Conservation (phyloP, 2,113 vertebrate species). For the Columba janthina region DNA sequence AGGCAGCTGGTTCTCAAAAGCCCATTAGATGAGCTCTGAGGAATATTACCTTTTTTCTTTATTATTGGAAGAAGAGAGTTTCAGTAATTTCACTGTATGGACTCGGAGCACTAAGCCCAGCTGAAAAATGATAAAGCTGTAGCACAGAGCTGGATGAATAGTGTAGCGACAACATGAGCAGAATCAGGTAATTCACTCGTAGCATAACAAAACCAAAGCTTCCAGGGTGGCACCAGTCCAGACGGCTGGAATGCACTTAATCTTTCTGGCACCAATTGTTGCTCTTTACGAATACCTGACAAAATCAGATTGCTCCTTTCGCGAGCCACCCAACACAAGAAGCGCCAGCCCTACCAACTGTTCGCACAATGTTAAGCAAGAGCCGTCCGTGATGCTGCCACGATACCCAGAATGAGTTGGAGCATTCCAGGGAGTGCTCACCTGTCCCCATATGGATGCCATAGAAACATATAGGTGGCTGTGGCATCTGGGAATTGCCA, state of each 20-base stretch:
- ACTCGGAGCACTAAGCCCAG: not conserved
- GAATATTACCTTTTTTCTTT: not conserved
- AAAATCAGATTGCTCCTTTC: not conserved
- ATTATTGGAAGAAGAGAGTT: not conserved
- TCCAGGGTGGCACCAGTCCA: not conserved
- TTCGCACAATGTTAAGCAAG: not conserved
- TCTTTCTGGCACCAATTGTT: not conserved
- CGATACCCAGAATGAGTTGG: not conserved
- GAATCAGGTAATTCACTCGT: not conserved
- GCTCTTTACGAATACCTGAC: not conserved
- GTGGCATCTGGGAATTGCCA: not conserved
- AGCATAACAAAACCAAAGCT: not conserved
- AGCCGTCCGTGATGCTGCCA: fast-evolving
- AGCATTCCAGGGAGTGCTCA: not conserved
- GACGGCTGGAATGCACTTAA: fast-evolving
- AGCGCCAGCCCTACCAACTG: not conserved
- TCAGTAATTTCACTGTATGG: not conserved
- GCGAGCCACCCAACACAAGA: fast-evolving
- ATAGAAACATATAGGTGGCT: fast-evolving
- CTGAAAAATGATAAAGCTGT: not conserved
- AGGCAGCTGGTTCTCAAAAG: not conserved
- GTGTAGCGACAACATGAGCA: not conserved
- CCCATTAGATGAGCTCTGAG: not conserved
- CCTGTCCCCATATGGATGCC: fast-evolving
- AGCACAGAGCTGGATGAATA: not conserved